Evolutionary conservation across 2,888 invertebrate genomes (phyloP).

Genomic region (Synanthedon tipuliformis): DNA sequence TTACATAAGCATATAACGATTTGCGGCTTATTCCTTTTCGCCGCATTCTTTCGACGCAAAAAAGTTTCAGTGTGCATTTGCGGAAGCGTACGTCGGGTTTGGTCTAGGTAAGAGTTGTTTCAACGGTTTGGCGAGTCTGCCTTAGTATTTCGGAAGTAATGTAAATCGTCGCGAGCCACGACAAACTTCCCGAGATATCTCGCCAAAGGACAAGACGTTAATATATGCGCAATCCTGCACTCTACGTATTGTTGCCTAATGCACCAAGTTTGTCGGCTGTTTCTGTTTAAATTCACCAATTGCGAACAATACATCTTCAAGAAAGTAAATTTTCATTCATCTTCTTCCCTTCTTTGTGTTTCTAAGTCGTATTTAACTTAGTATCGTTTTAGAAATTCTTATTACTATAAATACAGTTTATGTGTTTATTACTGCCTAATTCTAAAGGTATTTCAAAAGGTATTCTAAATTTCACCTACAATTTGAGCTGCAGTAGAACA

Average conservation of each 20-base stretch:
- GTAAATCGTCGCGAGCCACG: slow-evolving; percentile 58
- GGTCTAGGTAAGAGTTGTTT: slow-evolving; percentile 18
- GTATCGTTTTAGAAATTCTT: too few relatives aligned
- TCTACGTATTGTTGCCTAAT: slow-evolving; percentile 61
- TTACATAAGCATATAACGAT: neutral
- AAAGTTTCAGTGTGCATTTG: slow-evolving; percentile 20
- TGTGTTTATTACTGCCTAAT: too few relatives aligned
- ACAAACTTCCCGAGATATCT: slow-evolving; percentile 60
- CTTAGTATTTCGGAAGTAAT: slow-evolving; percentile 60
- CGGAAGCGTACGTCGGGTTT: neutral
- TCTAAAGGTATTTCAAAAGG: too few relatives aligned
- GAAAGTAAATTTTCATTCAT: too few relatives aligned
- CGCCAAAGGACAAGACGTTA: slow-evolving; percentile 66
- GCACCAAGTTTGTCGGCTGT: slow-evolving; percentile 48
- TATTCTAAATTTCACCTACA: too few relatives aligned
- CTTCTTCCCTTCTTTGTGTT: too few relatives aligned
- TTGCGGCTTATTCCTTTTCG: slow-evolving; percentile 3
- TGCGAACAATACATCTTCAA: slow-evolving; percentile 15
- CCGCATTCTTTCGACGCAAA: slow-evolving; percentile 23
- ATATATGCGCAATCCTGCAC: slow-evolving; percentile 63
- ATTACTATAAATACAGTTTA: too few relatives aligned
- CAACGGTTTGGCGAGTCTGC: slow-evolving; percentile 38
- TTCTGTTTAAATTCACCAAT: slow-evolving; percentile 46
- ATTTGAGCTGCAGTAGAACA: too few relatives aligned
- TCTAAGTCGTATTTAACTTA: too few relatives aligned